Base-by-base conservation (phyloP, 2,888 invertebrate genomes). In the Ommatoiulus sabulosus region DNA sequence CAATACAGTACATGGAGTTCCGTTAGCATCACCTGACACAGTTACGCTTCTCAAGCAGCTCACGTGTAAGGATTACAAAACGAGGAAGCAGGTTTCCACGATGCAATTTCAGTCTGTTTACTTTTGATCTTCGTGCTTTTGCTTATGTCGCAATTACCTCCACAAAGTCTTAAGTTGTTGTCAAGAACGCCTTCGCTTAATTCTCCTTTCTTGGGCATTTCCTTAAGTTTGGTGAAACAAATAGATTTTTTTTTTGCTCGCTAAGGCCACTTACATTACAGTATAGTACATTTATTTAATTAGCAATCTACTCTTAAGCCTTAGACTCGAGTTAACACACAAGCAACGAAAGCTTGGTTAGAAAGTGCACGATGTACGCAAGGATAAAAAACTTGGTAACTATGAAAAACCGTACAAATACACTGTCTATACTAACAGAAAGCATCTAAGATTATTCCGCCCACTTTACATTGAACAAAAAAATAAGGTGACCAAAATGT, bases 31-130 rank as follows among this genome's bases (percentile, higher is more conserved):
- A 24, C 24, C 72, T 24, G 72, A 7, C 72, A 17, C n/a, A 63
- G n/a, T n/a, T n/a, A n/a, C 1, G 24, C 7, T 35, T 80, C 80
- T 80, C 3, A 35, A 80, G 80, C 6, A 24, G 80, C 24, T 15
- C 35, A 35, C 20, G 80, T 80, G 80, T 10, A 12, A 8, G 24
- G 80, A 80, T 20, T 80, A 24, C 35, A 5, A 80, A 80, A 80
- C 35, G 35, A 20, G 35, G 24, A 80, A 35, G 35, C 35, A 35
- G 20, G 35, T 12, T 7, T 24, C 3, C 10, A 80, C 15, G 80
- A 80, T 80, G 80, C 20, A 80, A 80, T 80, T 80, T 80, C 80
- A 80, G 20, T 80, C 24, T 80, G 80, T 80, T 80, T 80, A 80
- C 80, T 35, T 80, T 80, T 80, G 80, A 80, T 80, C 80, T 12